Base-by-base conservation (phyloP, 2,113 vertebrate genomes). In the Nerophis ophidion region DNA sequence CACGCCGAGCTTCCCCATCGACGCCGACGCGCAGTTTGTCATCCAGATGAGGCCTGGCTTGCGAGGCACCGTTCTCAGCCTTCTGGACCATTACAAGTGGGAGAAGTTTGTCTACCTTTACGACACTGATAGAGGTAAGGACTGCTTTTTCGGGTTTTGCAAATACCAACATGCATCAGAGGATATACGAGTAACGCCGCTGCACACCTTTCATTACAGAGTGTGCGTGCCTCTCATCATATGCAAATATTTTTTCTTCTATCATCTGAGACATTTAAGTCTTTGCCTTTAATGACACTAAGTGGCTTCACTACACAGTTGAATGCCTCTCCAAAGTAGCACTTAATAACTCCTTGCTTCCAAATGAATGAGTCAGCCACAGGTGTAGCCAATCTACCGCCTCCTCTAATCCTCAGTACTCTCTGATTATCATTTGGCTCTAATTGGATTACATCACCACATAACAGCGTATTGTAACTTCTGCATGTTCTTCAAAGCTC, bases 81-180 rank as follows among this genome's bases (percentile, higher is more conserved):
- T 98, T 71, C 84, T 99, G 73, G 88, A 86, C 75, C 90, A 97
- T 66, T 98, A 97, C 75, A 96, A 95, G 74, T 98, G 96, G 96
- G 93, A 97, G 77, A 96, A 90, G 81, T 98, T 99, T 72, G 96
- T 99, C 77, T 99, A 98, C 79, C 93, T 99, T 26, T 99, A 98
- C 5, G 95, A 99, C 83, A 98, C 97, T 7, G 95, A 99, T 68
- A 90, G 97, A 92, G 97, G 97, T 98, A 89, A 92, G 92, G 64
- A 63, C 0, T 2, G 4, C 47, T 7, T 7, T 46, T 33, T 58
- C 63, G 45, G 52, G 8, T 9, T 19, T 49, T 10, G 48, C 50
- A 13, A 26, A 48, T 15, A 48, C 16, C 59, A 19, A 53, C 45
- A 48, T 55, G 54, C n/a, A 54, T 36, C 26, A 40, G 8, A 34